phyloP scores from a whole-genome alignment of 2,888 invertebrate species.

The Hipparchia semele region DNA sequence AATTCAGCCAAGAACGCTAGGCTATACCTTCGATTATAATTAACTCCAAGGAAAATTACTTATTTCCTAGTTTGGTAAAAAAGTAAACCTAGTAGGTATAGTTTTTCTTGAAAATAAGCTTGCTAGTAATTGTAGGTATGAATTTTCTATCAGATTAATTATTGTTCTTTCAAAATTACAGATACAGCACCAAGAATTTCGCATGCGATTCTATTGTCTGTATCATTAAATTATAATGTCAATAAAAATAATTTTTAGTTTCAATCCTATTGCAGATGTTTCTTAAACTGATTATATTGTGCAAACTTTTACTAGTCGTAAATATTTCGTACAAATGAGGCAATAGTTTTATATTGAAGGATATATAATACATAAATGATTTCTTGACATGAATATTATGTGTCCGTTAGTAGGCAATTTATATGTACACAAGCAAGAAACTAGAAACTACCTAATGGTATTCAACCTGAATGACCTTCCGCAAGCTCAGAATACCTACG shows the following conservation, averaged over 20 bases:
- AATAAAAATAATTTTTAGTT: background rate
- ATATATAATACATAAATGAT: slow-evolving; percentile 48
- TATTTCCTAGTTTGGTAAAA: slow-evolving; percentile 26
- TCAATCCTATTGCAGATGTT: background rate
- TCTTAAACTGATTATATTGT: background rate
- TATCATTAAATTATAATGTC: background rate
- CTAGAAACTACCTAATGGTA: slow-evolving; percentile 32
- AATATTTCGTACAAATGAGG: slow-evolving; percentile 15
- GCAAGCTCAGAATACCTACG: slow-evolving; percentile 39
- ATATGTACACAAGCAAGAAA: slow-evolving; percentile 33
- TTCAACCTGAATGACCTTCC: slow-evolving; percentile 41
- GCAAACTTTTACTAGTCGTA: background rate
- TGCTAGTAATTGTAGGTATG: background rate
- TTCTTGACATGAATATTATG: slow-evolving; percentile 20
- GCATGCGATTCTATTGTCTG: too few species aligned
- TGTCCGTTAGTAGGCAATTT: slow-evolving; percentile 42
- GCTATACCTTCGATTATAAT: slow-evolving; percentile 26
- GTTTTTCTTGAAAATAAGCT: slow-evolving; percentile 1
- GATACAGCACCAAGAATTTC: too few species aligned
- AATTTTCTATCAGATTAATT: background rate
- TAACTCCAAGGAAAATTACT: slow-evolving; percentile 28
- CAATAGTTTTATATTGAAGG: slow-evolving; percentile 6
- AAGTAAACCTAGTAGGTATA: background rate
- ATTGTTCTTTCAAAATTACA: too few species aligned
- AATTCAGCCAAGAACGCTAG: slow-evolving; percentile 12